Evolutionary conservation across 2,888 invertebrate genomes (phyloP), one percentile per base, ranked within the genome.

Genomic region (Tiphia femorata): DNA sequence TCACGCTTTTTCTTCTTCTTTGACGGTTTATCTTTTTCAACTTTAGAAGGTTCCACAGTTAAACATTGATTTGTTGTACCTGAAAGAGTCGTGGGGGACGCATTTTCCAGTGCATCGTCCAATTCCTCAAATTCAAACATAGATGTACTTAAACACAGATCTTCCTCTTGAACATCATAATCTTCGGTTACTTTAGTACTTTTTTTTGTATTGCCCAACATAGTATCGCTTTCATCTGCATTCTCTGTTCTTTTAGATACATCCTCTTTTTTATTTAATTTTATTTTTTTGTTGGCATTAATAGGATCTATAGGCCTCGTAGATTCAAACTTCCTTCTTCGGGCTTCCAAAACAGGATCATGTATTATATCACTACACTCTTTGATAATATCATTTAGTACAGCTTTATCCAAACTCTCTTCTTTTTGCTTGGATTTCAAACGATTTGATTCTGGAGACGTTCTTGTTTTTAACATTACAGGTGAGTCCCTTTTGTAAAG

Each of bases 261-360:
- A 2, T 54, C 56, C 0, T 73, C 71, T 25, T 72, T 76, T 35
- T 76, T 78, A 37, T 55, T 72, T 49, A 81, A 57, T 56, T 83
- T 83, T 30, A 87, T 82, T 33, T 86, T 81, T 44, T 87, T 87
- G 58, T 87, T 85, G 1, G 85, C 86, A 63, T 84, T 84, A 29
- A 83, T 76, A 12, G 83, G 80, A 61, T 84, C 84, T 23, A 86
- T 84, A 55, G 84, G 84, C 35, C 67, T 73, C 20, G 83, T 84
- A 3, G 82, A 79, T 73, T 88, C 86, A 72, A 88, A 87, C 67
- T 88, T 88, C 33, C 78, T 80, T 54, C 84, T 83, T 16, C 88
- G 78, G 0, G 87, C 87, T 62, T 86, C 87, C 41, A 87, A 72
- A 23, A 87, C 72, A 0, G 86, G 85, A 75, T 87, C 86, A 37